Evolutionary conservation across 2,113 vertebrate species (phyloP).

Genomic region (Rhipidura dahli): DNA sequence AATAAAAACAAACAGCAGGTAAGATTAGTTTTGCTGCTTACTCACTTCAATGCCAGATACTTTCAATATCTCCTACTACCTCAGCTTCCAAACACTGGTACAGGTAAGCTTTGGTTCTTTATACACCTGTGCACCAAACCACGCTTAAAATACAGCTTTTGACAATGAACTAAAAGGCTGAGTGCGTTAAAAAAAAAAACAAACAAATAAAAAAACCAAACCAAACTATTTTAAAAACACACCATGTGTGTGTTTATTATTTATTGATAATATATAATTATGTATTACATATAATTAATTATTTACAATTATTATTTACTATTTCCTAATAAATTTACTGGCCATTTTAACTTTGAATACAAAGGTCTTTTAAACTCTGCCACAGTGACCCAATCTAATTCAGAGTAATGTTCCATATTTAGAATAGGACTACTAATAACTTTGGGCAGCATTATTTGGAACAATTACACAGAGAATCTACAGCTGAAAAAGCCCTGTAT

Average conservation of each 20-base stretch:
- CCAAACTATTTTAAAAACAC: background rate
- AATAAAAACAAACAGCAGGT: background rate
- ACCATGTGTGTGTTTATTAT: background rate
- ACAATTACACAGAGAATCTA: background rate
- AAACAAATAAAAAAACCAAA: too few species aligned
- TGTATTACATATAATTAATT: background rate
- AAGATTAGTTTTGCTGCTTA: background rate
- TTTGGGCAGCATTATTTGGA: background rate
- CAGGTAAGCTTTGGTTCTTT: background rate
- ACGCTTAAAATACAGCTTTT: background rate
- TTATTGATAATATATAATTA: background rate
- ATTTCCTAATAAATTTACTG: background rate
- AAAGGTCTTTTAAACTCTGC: background rate
- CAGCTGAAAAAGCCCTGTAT: fast-evolving
- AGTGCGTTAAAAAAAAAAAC: background rate
- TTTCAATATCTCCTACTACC: background rate
- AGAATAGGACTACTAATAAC: background rate
- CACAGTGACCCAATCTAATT: background rate
- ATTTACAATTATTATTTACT: background rate
- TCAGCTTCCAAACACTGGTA: background rate
- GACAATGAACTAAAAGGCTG: background rate
- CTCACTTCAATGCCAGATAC: background rate
- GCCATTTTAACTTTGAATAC: background rate
- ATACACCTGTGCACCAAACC: background rate
- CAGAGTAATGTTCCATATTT: background rate